Base-by-base conservation (phyloP, 2,113 vertebrate species). In the Philantomba maxwellii region DNA sequence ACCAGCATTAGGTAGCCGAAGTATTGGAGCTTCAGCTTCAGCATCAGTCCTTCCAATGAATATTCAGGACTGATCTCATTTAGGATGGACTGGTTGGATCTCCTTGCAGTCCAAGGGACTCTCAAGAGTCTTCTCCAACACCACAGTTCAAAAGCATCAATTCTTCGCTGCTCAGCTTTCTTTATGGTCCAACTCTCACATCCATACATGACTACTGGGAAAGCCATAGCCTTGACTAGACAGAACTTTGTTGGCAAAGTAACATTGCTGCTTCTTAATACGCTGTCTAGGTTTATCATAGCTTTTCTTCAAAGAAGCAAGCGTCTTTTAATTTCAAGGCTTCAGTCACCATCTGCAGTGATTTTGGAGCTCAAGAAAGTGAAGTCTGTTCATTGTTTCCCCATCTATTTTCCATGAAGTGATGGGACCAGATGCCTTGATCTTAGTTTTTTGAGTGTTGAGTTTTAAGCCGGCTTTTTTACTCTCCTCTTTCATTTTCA, bases 271-370 rank as follows among this genome's bases (percentile, higher is more conserved):
- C 19, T 36, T 70, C n/a, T 70, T 70, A 70, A 70, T 21, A 66
- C 36, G 64, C n/a, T 36, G 0, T 21, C 64, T 36, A 36, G 17
- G 64, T 70, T 70, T 11, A 2, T 70, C 64, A 70, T 21, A 36
- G 17, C n/a, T 70, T 70, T 36, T 36, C 64, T 36, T 36, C 0
- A 1, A 70, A 70, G 64, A 19, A 36, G 4, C 64, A 66, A 21
- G 64, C 0, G 0, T 36, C 64, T 66, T 66, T 66, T 21, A 5
- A 66, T 66, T 66, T 66, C 33, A 36, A 36, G 64, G 0, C n/a
- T 70, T 70, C 64, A 70, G 64, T 11, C 9, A 70, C 64, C 17
- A 36, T 23, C n/a, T 70, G 64, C 64, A 36, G 64, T 70, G 64
- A 70, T 70, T 70, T 36, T 70, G n/a, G 64, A 70, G 17, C n/a